Percentiles rank a stretch among this genome's conserved stretches.
Evolutionary conservation across 1,140 invertebrate species (phyloP).

Genomic region (Sarcophaga bullata): DNA sequence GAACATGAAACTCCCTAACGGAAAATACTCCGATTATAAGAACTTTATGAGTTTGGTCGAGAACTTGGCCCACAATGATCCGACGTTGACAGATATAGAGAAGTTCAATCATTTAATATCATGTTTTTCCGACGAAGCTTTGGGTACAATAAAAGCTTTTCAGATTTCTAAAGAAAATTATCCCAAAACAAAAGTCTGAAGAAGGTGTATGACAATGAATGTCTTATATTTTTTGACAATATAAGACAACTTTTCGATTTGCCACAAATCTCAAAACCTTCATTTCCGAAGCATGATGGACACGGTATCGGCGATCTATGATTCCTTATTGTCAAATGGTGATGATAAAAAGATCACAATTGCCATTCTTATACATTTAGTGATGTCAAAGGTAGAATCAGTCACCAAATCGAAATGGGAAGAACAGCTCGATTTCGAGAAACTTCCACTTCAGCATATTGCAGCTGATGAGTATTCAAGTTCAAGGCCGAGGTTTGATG

Average conservation of each 20-base stretch:
- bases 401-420: slow-evolving; percentile 34
- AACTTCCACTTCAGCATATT: too few relatives aligned
- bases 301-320: slow-evolving; percentile 35
- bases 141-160: slow-evolving; percentile 20
- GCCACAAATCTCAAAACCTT: slow-evolving; percentile 38
- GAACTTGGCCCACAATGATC: too few relatives aligned
- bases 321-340: slow-evolving; percentile 39
- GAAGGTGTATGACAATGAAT: too few relatives aligned
- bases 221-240: too few relatives aligned
- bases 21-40: slow-evolving; percentile 30
- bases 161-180: slow-evolving; percentile 36
- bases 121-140: background rate
- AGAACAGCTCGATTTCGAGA: too few relatives aligned
- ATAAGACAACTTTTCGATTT: too few relatives aligned
- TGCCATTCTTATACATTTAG: too few relatives aligned
- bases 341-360: slow-evolving; percentile 30
- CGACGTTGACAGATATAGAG: slow-evolving; percentile 25
- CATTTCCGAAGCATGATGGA: slow-evolving; percentile 33
- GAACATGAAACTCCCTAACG: slow-evolving; percentile 16
- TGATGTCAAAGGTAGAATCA: slow-evolving; percentile 25
- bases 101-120: slow-evolving; percentile 41
- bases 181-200: slow-evolving; percentile 37
- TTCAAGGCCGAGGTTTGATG: too few relatives aligned
- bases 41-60: slow-evolving; percentile 27
- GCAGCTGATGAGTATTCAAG: too few relatives aligned